Evolutionary conservation across 2,113 vertebrate species (phyloP).

Genomic region (Paratilapia polleni): DNA sequence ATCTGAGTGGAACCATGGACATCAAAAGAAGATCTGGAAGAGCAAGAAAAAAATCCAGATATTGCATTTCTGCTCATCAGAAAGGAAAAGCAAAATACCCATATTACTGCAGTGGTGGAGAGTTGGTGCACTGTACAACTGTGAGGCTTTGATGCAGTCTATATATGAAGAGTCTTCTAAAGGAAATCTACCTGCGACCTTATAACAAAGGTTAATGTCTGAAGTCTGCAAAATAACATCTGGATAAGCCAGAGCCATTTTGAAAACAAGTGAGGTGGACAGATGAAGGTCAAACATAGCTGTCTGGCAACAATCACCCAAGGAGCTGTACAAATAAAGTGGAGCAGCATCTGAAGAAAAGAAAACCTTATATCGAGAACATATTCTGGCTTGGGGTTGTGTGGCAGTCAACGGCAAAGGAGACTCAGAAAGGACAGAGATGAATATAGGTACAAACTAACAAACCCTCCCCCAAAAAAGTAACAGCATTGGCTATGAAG

Average conservation of each 20-base stretch:
- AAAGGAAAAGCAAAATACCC: not conserved
- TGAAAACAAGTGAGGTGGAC: not conserved
- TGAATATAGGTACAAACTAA: not conserved
- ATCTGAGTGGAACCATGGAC: not conserved
- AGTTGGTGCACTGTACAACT: not conserved
- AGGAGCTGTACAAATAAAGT: not conserved
- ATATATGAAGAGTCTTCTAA: not conserved
- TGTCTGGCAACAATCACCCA: not conserved
- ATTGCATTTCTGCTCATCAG: not conserved
- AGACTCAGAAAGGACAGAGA: not conserved
- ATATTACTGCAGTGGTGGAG: not conserved
- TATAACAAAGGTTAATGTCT: not conserved
- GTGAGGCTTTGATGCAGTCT: not conserved
- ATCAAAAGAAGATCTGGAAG: not conserved
- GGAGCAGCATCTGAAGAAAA: not conserved
- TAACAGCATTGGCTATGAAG: not conserved
- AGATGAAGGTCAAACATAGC: not conserved
- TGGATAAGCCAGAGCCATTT: not conserved
- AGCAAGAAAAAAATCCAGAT: not conserved
- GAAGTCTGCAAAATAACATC: not conserved
- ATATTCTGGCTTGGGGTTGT: not conserved
- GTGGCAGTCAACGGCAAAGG: not conserved
- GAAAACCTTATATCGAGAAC: not conserved
- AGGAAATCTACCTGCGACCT: not conserved
- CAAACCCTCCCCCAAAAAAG: not conserved